Percentiles rank a stretch among this genome's conserved stretches.
These are phyloP conservation scores for Plectrocnemia conspersa DNA, from an alignment of 1,140 invertebrate genomes.

Conservation along the genomic window DNA sequence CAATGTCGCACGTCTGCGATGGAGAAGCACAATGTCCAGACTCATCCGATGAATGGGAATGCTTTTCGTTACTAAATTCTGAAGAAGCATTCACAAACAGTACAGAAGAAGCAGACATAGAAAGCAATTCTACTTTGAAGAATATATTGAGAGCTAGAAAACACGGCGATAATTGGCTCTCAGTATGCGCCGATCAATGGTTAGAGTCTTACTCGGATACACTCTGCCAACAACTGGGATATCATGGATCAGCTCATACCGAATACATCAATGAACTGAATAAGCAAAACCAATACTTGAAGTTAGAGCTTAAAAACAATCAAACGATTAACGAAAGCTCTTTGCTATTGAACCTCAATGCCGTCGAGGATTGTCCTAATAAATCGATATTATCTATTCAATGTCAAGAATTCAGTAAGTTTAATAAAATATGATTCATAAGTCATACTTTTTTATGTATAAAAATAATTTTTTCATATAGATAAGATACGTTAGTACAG, in stretches of 20 bases:
- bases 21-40: slow-evolving; percentile 59
- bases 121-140: slow-evolving; percentile 8
- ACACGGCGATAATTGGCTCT: slow-evolving; percentile 38
- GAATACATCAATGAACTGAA: slow-evolving; percentile 38
- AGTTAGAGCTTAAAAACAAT: slow-evolving; percentile 29
- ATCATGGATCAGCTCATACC: slow-evolving; percentile 44
- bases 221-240: slow-evolving; percentile 54
- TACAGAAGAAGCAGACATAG: slow-evolving; percentile 30
- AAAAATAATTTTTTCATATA: too few relatives aligned
- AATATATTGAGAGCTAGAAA: slow-evolving; percentile 25
- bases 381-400: slow-evolving; percentile 50
- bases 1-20: slow-evolving; percentile 53
- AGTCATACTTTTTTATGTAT: too few relatives aligned
- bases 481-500: too few relatives aligned
- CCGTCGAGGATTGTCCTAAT: slow-evolving; percentile 44
- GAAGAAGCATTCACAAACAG: slow-evolving; percentile 20
- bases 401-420: slow-evolving; percentile 56
- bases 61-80: slow-evolving; percentile 38
- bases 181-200: slow-evolving; percentile 55
- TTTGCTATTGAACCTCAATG: slow-evolving; percentile 47
- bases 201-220: slow-evolving; percentile 51
- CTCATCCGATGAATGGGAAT: slow-evolving; percentile 61
- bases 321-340: slow-evolving; percentile 6
- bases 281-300: slow-evolving; percentile 11
- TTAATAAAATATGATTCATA: too few relatives aligned